A percentile compares a stretch with the other conserved stretches of the same genome.
Conservation (phyloP, 1,140 invertebrate genomes). For the Cyclina sinensis region DNA sequence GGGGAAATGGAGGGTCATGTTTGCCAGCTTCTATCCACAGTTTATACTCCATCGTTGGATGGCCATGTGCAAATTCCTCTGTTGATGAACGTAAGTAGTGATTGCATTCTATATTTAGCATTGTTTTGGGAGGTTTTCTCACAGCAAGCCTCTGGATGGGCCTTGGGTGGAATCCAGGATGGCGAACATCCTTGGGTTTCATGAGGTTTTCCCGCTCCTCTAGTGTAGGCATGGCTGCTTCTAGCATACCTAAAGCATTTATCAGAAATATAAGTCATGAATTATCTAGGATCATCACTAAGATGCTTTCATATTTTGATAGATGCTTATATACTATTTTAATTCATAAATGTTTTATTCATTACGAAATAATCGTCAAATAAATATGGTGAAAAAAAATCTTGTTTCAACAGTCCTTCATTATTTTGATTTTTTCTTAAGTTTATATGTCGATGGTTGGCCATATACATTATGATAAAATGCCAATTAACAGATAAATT, state of each 20-base stretch:
- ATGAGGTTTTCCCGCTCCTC: constrained; percentile 82
- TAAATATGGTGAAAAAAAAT: too few relatives aligned
- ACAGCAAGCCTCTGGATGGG: constrained; percentile 80
- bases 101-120: constrained; percentile 84
- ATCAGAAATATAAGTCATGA: too few relatives aligned
- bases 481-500: too few relatives aligned
- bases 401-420: too few relatives aligned
- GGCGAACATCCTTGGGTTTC: constrained; percentile 66
- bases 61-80: constrained; percentile 77
- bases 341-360: too few relatives aligned
- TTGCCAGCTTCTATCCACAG: constrained; percentile 86
- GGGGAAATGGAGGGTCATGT: constrained; percentile 80
- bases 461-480: too few relatives aligned
- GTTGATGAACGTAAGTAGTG: constrained; percentile 81
- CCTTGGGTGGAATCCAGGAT: constrained; percentile 84
- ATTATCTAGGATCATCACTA: too few relatives aligned
- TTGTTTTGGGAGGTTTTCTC: constrained; percentile 76
- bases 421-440: too few relatives aligned
- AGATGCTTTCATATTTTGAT: too few relatives aligned
- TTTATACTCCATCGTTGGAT: constrained; percentile 80
- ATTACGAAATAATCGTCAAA: too few relatives aligned
- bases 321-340: too few relatives aligned
- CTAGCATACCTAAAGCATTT: constrained; percentile 57
- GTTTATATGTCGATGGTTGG: too few relatives aligned
- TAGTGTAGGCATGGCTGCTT: constrained; percentile 74